Evolutionary conservation across 1,140 invertebrate genomes (phyloP), one percentile per base, ranked within the genome.

Genomic region (Hetaerina americana): DNA sequence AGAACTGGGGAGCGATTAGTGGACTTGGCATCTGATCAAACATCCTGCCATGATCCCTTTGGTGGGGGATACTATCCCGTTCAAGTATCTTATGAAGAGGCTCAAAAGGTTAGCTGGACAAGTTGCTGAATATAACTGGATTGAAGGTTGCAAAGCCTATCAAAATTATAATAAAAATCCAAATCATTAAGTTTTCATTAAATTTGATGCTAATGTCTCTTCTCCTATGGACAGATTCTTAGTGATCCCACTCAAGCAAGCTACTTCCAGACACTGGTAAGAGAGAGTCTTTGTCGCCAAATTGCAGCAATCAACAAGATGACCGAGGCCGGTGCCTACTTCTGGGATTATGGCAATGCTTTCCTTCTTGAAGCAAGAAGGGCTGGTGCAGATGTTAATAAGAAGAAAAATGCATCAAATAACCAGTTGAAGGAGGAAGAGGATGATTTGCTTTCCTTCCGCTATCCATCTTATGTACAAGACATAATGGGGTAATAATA

Each of bases 331-430:
- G 88, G 88, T n/a, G 79, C 90, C 78, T 83, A 82, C 73, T 90
- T 90, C 79, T 90, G 86, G 85, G 88, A 90, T 78, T 90, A 90
- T 79, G 88, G 88, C 27, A 90, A 90, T 79, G 88, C 88, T 5
- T 90, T 90, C 77, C 81, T 90, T 1, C 78, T 90, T 40, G 87
- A 90, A 79, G 87, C 88, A 15, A 78, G 82, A 49, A 78, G 87
- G 72, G 87, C 88, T 27, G 88, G 88, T 6, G 84, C 84, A 26
- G 80, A 84, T 73, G 82, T 86, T 1, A 76, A 57, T 10, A 57
- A 5, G 40, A 57, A 57, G 22, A 3, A 12, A 57, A 57, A 12
- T 5, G 22, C 15, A 18, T 18, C 15, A 57, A 57, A 57, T 57
- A 18, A 18, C 18, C 15, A 57, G 22, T 5, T n/a, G 22, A 18